Conservation (phyloP, 2,888 invertebrate genomes). For the Platerodrilus igneus region DNA sequence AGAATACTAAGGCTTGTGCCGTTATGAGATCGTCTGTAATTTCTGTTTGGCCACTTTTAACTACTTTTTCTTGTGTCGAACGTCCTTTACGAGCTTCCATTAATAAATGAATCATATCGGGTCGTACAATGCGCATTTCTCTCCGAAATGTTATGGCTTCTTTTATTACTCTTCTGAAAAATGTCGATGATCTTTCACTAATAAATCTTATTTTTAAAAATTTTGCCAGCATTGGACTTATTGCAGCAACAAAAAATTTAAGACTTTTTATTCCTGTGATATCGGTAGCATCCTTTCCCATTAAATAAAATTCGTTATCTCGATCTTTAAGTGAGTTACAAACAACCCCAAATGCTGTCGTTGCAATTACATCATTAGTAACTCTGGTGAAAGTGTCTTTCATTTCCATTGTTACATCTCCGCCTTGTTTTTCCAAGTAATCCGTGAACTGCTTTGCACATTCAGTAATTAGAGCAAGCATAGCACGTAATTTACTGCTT, state of each 20-base stretch:
- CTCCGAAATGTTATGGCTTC: constrained; percentile 28
- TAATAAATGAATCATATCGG: too few relatives aligned
- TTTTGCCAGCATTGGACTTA: constrained; percentile 11
- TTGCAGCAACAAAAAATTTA: constrained; percentile 8
- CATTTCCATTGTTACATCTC: constrained; percentile 42
- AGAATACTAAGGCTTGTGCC: constrained; percentile 52
- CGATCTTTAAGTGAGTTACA: constrained; percentile 51
- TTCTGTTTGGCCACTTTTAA: constrained; percentile 6
- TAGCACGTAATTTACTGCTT: constrained; percentile 40
- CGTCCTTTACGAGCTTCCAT: constrained; percentile 51
- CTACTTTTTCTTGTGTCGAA: constrained; percentile 8
- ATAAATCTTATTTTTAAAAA: constrained; percentile 19
- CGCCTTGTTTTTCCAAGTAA: constrained; percentile 25
- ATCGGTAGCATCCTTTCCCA: constrained; percentile 47
- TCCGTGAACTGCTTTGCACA: constrained; percentile 30
- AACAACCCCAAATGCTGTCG: constrained; percentile 50
- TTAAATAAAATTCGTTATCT: constrained; percentile 51
- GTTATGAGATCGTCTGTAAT: constrained; percentile 50
- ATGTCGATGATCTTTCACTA: constrained; percentile 14
- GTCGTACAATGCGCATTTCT: constrained; percentile 26
- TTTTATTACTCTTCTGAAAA: constrained; percentile 27
- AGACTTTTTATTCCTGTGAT: constrained; percentile 11
- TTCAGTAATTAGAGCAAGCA: constrained; percentile 41
- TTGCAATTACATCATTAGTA: constrained; percentile 51
- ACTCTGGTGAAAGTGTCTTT: constrained; percentile 49